phyloP scores from a whole-genome alignment of 2,797 vertebrate species.

The Parotocinclus haroldoi region DNA sequence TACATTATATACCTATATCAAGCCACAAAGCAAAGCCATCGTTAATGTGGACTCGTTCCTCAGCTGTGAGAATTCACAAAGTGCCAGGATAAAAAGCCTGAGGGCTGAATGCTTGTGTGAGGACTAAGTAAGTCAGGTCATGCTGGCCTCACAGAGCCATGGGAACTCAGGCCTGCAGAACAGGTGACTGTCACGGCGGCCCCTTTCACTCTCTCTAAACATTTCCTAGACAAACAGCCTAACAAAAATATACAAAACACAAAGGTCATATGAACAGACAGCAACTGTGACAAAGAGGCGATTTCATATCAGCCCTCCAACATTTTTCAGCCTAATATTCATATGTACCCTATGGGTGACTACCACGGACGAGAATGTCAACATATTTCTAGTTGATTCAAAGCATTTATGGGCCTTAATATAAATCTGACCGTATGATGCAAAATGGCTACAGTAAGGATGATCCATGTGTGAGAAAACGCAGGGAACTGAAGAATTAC shows the following conservation, averaged over 20 bases:
- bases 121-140: conserved; percentile 30
- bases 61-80: background rate
- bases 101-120: conserved; percentile 28
- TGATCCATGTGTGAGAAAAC: too few species aligned
- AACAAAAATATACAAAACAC: background rate
- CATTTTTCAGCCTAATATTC: too few species aligned
- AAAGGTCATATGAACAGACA: too few species aligned
- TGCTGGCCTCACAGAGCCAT: conserved; percentile 63
- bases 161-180: conserved; percentile 71
- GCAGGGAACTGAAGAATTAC: too few species aligned
- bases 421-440: too few species aligned
- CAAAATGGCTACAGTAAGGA: too few species aligned
- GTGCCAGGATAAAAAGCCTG: background rate
- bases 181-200: conserved; percentile 73
- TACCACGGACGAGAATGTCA: too few species aligned
- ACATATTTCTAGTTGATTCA: too few species aligned
- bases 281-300: too few species aligned
- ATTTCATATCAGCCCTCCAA: too few species aligned
- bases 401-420: too few species aligned
- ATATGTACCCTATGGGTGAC: too few species aligned
- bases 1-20: background rate
- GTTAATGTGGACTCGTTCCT: background rate
- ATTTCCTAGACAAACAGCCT: conserved; percentile 35
- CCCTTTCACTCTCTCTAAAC: conserved; percentile 49
- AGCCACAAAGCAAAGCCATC: background rate